Conservation (phyloP, 2,113 vertebrate species). For the Gracilinanus agilis region DNA sequence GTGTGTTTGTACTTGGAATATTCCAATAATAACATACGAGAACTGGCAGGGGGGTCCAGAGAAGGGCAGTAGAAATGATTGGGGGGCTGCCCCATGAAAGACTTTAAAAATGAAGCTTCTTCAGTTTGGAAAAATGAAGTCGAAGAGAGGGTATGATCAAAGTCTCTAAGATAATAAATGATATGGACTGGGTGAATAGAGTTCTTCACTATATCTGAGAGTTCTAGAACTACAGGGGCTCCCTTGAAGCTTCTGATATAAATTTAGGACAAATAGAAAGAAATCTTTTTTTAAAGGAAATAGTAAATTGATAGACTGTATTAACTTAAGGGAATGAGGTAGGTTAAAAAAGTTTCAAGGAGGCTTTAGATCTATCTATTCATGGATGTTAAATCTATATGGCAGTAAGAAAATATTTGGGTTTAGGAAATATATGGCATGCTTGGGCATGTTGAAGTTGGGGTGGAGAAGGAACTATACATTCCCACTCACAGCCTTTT, state of each 20-base stretch:
- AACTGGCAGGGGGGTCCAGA: neutral
- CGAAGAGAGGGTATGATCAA: neutral
- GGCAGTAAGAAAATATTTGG: neutral
- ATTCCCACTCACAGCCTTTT: neutral
- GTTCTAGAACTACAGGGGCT: neutral
- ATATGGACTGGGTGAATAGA: neutral
- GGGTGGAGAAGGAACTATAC: neutral
- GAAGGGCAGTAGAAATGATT: neutral
- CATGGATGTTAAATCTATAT: neutral
- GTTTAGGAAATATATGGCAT: neutral
- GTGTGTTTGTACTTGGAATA: neutral
- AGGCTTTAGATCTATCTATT: neutral
- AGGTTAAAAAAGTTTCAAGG: conserved; percentile 5
- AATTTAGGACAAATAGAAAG: neutral
- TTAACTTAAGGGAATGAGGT: neutral
- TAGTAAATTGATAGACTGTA: neutral
- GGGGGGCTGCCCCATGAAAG: neutral
- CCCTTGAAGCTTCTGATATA: neutral
- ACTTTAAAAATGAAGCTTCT: neutral
- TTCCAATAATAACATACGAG: neutral
- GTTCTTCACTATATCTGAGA: neutral
- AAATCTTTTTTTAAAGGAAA: neutral
- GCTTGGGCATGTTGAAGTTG: neutral
- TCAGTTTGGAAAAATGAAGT: neutral
- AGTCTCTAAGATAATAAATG: neutral